Conservation (phyloP, 2,888 invertebrate species). For the Oscheius myriophilus region DNA sequence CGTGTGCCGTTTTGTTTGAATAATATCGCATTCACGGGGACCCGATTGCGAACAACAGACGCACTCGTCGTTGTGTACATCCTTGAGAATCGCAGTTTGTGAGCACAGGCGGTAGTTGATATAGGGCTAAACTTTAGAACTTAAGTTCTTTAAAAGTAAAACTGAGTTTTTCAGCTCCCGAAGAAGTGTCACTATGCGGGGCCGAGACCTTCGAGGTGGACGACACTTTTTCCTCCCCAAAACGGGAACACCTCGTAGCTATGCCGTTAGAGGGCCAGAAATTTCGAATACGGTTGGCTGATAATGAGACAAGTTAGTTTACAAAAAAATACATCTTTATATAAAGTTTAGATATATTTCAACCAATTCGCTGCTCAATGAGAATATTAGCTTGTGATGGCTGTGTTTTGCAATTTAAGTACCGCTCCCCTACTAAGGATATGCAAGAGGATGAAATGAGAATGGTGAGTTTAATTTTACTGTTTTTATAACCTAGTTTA, state of each 20-base stretch:
- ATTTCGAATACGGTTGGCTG: conserved; percentile 8
- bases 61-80: too few species aligned
- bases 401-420: conserved; percentile 38
- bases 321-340: too few species aligned
- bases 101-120: neutral
- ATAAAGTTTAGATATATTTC: conserved; percentile 10
- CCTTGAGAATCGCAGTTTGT: too few species aligned
- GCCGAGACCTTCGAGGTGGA: conserved; percentile 2
- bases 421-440: conserved; percentile 31
- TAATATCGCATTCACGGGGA: conserved; percentile 21
- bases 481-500: too few species aligned
- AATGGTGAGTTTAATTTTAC: too few species aligned
- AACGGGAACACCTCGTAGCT: conserved; percentile 23
- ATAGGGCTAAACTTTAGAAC: neutral
- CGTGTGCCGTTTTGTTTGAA: too few species aligned
- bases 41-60: conserved; percentile 7
- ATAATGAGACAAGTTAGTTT: conserved; percentile 26
- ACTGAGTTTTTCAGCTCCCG: conserved; percentile 15
- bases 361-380: conserved; percentile 37
- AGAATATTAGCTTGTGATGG: conserved; percentile 44
- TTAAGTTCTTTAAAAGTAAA: too few species aligned
- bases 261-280: conserved; percentile 13
- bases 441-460: conserved; percentile 39
- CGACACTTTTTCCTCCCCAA: too few species aligned
- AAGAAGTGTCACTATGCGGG: conserved; percentile 20